phyloP scores from a whole-genome alignment of 2,797 vertebrate species.

The Parauchenoglanis ngamensis region DNA sequence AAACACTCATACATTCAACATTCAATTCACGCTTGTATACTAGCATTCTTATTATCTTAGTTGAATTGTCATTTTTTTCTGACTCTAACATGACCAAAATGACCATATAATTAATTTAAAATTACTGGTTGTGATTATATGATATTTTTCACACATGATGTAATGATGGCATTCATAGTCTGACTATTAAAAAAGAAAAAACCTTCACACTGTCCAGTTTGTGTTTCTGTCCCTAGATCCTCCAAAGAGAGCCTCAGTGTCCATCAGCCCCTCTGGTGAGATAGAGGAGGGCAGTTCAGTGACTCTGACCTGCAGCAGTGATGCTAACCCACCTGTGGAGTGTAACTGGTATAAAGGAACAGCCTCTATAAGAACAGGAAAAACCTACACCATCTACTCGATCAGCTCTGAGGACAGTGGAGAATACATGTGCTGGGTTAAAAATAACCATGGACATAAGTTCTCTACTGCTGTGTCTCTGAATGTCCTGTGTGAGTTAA shows the following conservation, averaged over 20 bases:
- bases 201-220: not conserved
- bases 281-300: not conserved
- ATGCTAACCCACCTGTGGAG: not conserved
- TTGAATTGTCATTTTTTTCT: not conserved
- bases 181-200: not conserved
- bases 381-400: not conserved
- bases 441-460: no score
- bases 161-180: not conserved
- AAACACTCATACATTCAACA: not conserved
- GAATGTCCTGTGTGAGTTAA: not conserved
- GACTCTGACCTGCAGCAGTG: constrained; percentile 2
- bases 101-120: not conserved
- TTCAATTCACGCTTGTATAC: not conserved
- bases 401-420: not conserved
- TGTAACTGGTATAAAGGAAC: not conserved
- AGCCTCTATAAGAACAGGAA: not conserved
- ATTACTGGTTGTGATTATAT: not conserved
- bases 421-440: not conserved
- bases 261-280: no score
- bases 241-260: not conserved
- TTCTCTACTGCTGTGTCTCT: no score
- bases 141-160: not conserved
- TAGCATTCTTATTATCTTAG: not conserved
- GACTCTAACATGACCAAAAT: not conserved
- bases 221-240: not conserved